Evolutionary conservation across 2,113 vertebrate species (phyloP).

Genomic region (Leptobrachium leishanense): DNA sequence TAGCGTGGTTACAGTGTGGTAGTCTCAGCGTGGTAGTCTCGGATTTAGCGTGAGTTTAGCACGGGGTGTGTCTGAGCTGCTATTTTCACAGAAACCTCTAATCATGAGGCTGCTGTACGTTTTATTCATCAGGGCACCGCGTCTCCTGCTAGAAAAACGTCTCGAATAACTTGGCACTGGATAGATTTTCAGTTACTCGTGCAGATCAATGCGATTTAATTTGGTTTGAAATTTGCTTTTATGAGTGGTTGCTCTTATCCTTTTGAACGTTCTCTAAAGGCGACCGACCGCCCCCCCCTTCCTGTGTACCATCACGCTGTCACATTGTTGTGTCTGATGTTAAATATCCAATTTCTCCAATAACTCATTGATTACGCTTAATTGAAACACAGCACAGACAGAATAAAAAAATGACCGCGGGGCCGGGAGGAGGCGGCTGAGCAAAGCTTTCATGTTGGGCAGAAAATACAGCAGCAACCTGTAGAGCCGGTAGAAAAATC

Average conservation of each 20-base stretch:
- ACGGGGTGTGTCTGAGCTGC: no score
- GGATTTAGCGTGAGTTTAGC: no score
- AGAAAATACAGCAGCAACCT: no score
- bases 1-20: no score
- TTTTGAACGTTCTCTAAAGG: not conserved
- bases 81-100: not conserved
- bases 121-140: not conserved
- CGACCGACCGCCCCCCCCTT: not conserved
- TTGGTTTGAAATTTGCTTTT: not conserved
- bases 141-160: not conserved
- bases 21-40: no score
- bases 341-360: constrained; percentile 1
- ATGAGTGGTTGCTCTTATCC: constrained; percentile 1
- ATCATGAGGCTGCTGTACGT: not conserved
- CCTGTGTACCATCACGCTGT: not conserved
- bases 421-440: no score
- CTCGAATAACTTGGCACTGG: not conserved
- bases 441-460: no score
- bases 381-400: constrained; percentile 5
- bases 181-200: not conserved
- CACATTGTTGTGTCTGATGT: constrained; percentile 5
- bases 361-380: not conserved
- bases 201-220: constrained; percentile 11
- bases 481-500: no score
- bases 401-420: not conserved